Conservation (phyloP, 2,797 vertebrate genomes). For the Pelobates cultripes region DNA sequence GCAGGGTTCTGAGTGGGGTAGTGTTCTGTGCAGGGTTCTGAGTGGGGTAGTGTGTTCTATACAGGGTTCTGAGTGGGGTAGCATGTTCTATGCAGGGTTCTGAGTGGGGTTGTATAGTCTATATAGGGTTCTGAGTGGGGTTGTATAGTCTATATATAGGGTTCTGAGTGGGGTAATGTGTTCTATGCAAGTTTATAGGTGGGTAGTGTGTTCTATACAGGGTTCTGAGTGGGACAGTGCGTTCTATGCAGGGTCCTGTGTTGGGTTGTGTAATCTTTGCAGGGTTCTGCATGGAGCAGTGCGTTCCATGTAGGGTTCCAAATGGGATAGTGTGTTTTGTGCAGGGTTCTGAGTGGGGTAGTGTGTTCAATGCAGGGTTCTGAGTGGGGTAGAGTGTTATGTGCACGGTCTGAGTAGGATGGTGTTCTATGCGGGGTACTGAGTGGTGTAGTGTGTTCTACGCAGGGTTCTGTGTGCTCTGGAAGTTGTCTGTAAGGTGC, state of each 20-base stretch:
- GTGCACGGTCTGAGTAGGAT: neutral
- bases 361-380: neutral
- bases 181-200: neutral
- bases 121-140: neutral
- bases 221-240: too few species aligned
- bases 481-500: too few species aligned
- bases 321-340: neutral
- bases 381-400: neutral
- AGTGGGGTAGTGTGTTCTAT: neutral
- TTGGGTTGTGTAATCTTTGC: neutral
- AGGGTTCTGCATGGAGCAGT: neutral
- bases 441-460: too few species aligned
- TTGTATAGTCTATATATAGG: neutral
- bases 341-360: neutral
- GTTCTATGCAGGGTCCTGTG: neutral
- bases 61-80: neutral
- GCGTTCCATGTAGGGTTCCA: neutral
- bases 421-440: neutral
- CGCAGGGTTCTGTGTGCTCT: too few species aligned
- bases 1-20: neutral
- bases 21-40: slow-evolving; percentile 4
- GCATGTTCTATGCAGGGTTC: neutral
- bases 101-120: neutral
- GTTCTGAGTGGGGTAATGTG: neutral
- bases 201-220: neutral